Base-by-base conservation (phyloP, 30 jellyfish, hydroid and myxozoan species). In the Aurelia aurita region DNA sequence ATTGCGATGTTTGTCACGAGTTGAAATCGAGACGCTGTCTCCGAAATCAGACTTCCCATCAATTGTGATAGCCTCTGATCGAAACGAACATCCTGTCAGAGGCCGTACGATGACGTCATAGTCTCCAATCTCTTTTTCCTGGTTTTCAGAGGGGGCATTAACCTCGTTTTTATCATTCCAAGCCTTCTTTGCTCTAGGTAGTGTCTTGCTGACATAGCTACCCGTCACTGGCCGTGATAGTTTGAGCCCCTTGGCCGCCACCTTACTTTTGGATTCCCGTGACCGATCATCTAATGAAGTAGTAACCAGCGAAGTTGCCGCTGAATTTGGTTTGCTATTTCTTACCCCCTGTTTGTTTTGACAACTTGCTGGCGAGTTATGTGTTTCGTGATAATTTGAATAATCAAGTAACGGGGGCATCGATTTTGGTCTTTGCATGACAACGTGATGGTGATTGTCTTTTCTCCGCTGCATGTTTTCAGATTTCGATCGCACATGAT, bases 51-150 rank as follows among this genome's bases (percentile, higher is more conserved):
- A 29, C 27, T 43, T 58, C 6, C 73, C 80, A 10, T 86, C 77
- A 10, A 51, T 13, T 46, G 82, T 35, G 3, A 70, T 60, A 23
- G 93, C 35, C 62, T 83, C 87, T 2, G 93, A 57, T 4, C 74
- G 81, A n/a, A 35, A 13, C 31, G 93, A 69, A 5, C 20, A 45
- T 7, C 61, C 80, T 53, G 87, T 71, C 47, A 13, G 74, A 27
- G 87, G 93, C 64, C 87, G 66, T 13, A 64, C 32, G 12, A 70
- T 69, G 23, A 35, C 60, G 16, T 53, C 82, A 60, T 82, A 82
- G 26, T 57, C 82, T n/a, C 79, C 85, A 54, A 69, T 35, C 5
- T 29, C 75, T 15, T 51, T 77, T 11, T 19, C 13, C 32, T 67
- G 76, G 25, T 18, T 32, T 3, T 47, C 47, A n/a, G 32, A 11